Evolutionary conservation across 2,888 invertebrate genomes (phyloP), one percentile per base, ranked within the genome.

Genomic region (Sesia bembeciformis): DNA sequence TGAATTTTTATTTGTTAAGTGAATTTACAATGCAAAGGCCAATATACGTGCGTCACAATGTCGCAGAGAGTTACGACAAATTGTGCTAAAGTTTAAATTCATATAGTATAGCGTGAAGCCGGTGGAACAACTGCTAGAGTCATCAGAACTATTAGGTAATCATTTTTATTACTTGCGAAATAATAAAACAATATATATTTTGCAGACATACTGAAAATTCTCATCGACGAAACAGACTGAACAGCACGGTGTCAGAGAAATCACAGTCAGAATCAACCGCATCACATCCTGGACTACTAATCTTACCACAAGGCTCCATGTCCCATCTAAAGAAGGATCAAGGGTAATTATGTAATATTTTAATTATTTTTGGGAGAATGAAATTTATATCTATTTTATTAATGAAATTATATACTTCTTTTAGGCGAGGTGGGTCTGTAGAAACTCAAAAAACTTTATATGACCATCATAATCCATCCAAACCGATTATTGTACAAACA

Each of bases 401-500:
- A 23, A 23, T 23, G 23, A 23, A 23, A 23, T 23, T 23, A 23
- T 23, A 23, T 23, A 23, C 23, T 23, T 23, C 23, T 76, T 74
- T 55, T 63, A 83, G 86, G 51, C 75, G 85, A 39, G 72, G 74
- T 52, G 75, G 71, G 40, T 71, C 74, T 43, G 60, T 63, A 38
- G 85, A 87, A 55, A 78, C 70, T 39, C 86, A 84, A 56, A 89
- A 85, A 72, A 81, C 78, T 40, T 72, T 90, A 46, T 89, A 74
- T 63, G 85, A 88, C 59, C 83, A 84, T 62, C 85, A 90, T 46
- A 90, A 88, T 71, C 90, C 90, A 62, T 91, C 91, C 57, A 94
- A 93, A 81, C 94, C 94, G 38, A 95, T 95, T 60, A 91, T 94
- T 62, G 91, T 94, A 57, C 92, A 92, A 66, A 83, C 84, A 56